Base-by-base conservation (phyloP, 1,140 invertebrate species). In the Parapsyche elsis region DNA sequence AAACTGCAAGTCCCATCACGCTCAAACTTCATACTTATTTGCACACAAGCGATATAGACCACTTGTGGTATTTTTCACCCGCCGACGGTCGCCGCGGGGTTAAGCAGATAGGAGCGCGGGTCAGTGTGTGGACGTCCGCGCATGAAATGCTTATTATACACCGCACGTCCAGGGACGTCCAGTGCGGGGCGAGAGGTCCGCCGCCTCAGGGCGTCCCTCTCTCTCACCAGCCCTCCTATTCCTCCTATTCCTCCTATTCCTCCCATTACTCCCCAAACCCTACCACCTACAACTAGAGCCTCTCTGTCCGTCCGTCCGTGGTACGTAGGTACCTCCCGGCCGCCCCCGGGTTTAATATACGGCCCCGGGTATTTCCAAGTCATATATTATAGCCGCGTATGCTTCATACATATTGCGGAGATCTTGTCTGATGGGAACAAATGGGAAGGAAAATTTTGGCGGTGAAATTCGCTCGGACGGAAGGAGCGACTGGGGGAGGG, bases 91-190 rank as follows among this genome's bases (percentile, higher is more conserved):
- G 74, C 74, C 76, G 71, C 85, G 85, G 86, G 84, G 86, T 81
- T 19, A 16, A 45, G 30, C 71, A 45, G 23, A 12, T 24, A 23
- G 67, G 30, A 21, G 64, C 61, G 45, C 10, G 71, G 45, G 71
- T 12, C 71, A 80, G 74, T 71, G 71, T 75, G 79, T 14, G 80
- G 79, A 83, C 82, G 87, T 87, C 88, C 87, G 86, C 88, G 88
- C 88, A 89, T 89, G 88, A 89, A 89, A 89, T 89, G 88, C 88
- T 89, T 88, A 89, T 89, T 89, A 88, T 89, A 89, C 88, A 88
- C 87, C 87, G 88, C 88, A 89, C 88, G 88, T 89, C 86, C 84
- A 82, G 44, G 81, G 79, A 76, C 26, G 73, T 24, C n/a, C 49
- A 14, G 75, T 12, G 16, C 16, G 49, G 84, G 85, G 84, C 85